Evolutionary conservation across 92 coral and sea anemone species (phyloP), one percentile per base, ranked within the genome.

Genomic region (Actinostola sp.): DNA sequence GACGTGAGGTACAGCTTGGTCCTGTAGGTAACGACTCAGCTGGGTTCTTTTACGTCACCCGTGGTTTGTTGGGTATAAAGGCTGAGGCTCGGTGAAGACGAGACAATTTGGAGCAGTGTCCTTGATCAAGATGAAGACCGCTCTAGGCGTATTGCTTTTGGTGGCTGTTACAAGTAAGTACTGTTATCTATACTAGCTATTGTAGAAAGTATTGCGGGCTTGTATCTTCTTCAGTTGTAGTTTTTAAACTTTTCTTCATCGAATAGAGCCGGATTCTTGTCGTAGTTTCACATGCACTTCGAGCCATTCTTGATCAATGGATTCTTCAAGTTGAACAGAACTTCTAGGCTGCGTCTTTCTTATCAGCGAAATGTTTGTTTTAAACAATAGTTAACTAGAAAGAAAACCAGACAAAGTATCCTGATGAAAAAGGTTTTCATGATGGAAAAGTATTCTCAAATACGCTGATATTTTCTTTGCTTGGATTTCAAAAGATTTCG

Each of bases 61-160:
- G 51, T 51, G 65, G 77, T 54, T 42, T 19, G 39, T 1, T 57
- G 13, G 66, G 39, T 55, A 55, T 55, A 71, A 35, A 71, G 24
- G 20, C 27, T n/a, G 55, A 30, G 1, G 5, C 38, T 11, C 19
- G 8, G 31, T 1, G 12, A 26, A 3, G 10, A 17, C 24, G 1
- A 38, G 59, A 71, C 14, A 9, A 55, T 43, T 26, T 55, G 77
- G 14, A 52, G 38, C 41, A 55, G 77, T 33, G 55, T 35, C 36
- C 1, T 15, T 8, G 36, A 1, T 42, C 28, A 53, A 38, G 34
- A 75, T 64, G 81, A 75, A 63, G 72, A 43, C 63, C 21, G 53
- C 69, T 64, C 66, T 75, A 19, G 81, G 70, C 6, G 32, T 75
- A 55, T 52, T 75, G 81, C 64, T 75, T 65, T 26, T 75, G 19